Conservation (phyloP, 2,888 invertebrate species). For the Eupithecia inturbata region DNA sequence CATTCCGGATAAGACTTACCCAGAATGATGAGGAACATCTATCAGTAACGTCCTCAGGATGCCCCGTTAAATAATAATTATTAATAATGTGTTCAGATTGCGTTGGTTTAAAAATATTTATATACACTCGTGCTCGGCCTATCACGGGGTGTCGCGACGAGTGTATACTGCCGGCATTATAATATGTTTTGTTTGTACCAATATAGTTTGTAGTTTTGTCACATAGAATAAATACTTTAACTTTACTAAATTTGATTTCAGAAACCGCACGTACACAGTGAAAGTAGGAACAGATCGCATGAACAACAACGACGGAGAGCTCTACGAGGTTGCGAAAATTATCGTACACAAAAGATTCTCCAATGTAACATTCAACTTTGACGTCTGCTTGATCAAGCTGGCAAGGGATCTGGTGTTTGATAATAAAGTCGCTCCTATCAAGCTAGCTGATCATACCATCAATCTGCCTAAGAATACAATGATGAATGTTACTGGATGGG, state of each 20-base stretch:
- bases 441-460: slow-evolving; percentile 29
- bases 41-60: too few species aligned
- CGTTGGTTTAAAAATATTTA: too few species aligned
- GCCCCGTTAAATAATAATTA: too few species aligned
- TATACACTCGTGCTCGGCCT: too few species aligned
- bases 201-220: too few species aligned
- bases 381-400: slow-evolving; percentile 45
- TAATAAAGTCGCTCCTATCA: slow-evolving; percentile 41
- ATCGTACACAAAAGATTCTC: slow-evolving; percentile 47
- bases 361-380: slow-evolving; percentile 45
- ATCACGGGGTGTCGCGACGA: too few species aligned
- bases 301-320: slow-evolving; percentile 39
- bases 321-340: slow-evolving; percentile 52
- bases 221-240: too few species aligned
- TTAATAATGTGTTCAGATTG: too few species aligned
- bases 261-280: slow-evolving; percentile 47
- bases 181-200: too few species aligned
- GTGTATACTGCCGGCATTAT: too few species aligned
- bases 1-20: too few species aligned
- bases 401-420: slow-evolving; percentile 43
- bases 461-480: slow-evolving; percentile 35
- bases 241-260: slow-evolving; percentile 34
- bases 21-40: too few species aligned
- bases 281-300: slow-evolving; percentile 50
- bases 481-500: slow-evolving; percentile 52